Conservation (phyloP, 1,140 invertebrate species). For the Sitodiplosis mosellana region DNA sequence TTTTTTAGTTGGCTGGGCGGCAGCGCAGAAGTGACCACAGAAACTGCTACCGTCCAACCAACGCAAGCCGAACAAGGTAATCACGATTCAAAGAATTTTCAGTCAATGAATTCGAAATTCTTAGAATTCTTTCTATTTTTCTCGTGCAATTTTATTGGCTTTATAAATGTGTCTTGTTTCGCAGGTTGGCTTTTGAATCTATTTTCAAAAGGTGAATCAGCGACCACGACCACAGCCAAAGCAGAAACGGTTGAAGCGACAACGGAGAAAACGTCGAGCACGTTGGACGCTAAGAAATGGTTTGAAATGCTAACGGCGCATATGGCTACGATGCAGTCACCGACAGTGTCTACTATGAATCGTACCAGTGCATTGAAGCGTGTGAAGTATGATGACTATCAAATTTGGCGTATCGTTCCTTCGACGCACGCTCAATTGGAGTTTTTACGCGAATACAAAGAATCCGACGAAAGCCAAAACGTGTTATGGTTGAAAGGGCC, state of each 20-base stretch:
- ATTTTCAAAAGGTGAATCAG: conserved; percentile 18
- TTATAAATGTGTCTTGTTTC: conserved; percentile 20
- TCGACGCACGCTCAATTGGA: conserved; percentile 16
- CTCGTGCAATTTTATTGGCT: conserved; percentile 20
- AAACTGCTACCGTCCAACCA: no score
- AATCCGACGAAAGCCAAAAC: conserved; percentile 17
- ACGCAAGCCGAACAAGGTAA: neutral
- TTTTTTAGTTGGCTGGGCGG: no score
- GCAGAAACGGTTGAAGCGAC: conserved; percentile 8
- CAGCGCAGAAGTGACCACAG: no score
- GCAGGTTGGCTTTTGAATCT: conserved; percentile 22
- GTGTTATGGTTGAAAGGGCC: conserved; percentile 24
- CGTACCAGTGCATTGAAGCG: conserved; percentile 9
- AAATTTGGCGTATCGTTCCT: conserved; percentile 21
- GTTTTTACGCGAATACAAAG: conserved; percentile 17
- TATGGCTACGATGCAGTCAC: conserved; percentile 13
- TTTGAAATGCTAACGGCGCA: neutral
- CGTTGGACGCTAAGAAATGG: neutral
- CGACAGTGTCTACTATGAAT: conserved; percentile 4
- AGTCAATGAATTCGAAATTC: neutral
- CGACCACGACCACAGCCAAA: conserved; percentile 14
- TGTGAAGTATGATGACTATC: conserved; percentile 19
- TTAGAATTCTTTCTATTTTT: conserved; percentile 3
- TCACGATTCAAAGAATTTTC: neutral
- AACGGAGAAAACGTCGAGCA: neutral